A percentile compares a stretch with the other conserved stretches of the same genome.
These are phyloP conservation scores for Chirona hameri DNA, from an alignment of 2,888 invertebrate species.

Conservation along the genomic window DNA sequence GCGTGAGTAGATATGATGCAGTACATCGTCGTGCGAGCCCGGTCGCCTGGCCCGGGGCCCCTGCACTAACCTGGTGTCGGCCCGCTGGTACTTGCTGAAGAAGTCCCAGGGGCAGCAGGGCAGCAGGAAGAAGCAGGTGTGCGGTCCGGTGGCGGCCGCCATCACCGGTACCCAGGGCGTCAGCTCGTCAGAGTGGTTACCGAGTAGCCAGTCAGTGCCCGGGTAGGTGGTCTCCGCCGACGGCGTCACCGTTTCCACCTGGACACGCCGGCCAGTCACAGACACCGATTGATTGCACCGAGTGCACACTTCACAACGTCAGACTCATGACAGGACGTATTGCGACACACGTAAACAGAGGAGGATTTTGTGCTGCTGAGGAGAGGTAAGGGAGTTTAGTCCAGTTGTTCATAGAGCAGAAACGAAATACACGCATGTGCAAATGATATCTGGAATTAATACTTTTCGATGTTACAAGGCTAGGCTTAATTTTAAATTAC, in stretches of 20 bases:
- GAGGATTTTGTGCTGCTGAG: too few relatives aligned
- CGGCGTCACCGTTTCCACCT: slow-evolving; percentile 64
- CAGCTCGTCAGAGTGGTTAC: slow-evolving; percentile 98
- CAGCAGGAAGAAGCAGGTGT: slow-evolving; percentile 78
- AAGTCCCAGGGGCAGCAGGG: slow-evolving; percentile 96
- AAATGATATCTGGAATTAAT: too few relatives aligned
- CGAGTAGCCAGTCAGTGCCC: slow-evolving; percentile 87
- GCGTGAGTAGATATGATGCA: too few relatives aligned
- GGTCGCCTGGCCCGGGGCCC: neutral
- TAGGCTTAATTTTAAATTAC: too few relatives aligned
- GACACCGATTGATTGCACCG: neutral
- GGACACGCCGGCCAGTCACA: slow-evolving; percentile 43
- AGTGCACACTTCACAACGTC: too few relatives aligned
- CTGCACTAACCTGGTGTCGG: slow-evolving; percentile 43
- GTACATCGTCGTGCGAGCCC: too few relatives aligned
- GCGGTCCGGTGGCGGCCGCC: slow-evolving; percentile 69
- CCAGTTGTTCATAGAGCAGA: too few relatives aligned
- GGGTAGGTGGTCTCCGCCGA: slow-evolving; percentile 63
- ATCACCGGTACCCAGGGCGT: slow-evolving; percentile 97
- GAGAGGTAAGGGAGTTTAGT: too few relatives aligned
- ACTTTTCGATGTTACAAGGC: too few relatives aligned
- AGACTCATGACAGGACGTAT: too few relatives aligned
- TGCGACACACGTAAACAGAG: too few relatives aligned
- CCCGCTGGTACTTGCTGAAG: slow-evolving; percentile 76
- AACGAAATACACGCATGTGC: too few relatives aligned